A percentile compares a stretch with the other conserved stretches of the same genome.
Evolutionary conservation across 35 echinoderm and acorn worm genomes (phyloP).

Genomic region (Eucidaris tribuloides): DNA sequence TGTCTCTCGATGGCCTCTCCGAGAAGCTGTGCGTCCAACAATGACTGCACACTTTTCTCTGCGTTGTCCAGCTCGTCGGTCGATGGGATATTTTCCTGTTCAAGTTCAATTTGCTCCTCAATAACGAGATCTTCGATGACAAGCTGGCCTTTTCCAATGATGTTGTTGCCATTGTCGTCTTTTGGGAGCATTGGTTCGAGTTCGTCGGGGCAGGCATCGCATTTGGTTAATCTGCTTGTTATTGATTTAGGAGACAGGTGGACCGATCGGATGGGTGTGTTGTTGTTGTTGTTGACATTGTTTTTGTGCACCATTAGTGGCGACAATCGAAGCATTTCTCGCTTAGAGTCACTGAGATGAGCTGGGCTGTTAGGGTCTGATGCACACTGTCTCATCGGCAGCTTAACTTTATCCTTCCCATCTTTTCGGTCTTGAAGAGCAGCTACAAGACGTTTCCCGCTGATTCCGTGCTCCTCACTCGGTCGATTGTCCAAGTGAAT

Average conservation of each 20-base stretch:
- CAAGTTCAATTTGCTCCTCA: background rate
- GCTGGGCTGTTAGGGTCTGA: slow-evolving; percentile 19
- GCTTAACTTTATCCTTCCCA: background rate
- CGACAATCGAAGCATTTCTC: slow-evolving; percentile 5
- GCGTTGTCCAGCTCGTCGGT: background rate
- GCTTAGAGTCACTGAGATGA: background rate
- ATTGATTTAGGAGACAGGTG: slow-evolving; percentile 18
- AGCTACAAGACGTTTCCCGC: background rate
- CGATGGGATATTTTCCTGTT: background rate
- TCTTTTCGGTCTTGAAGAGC: background rate
- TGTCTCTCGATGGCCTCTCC: slow-evolving; percentile 89
- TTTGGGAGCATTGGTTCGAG: slow-evolving; percentile 54
- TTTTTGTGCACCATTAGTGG: slow-evolving; percentile 21
- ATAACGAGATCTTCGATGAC: slow-evolving; percentile 2
- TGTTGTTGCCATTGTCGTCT: slow-evolving; percentile 43
- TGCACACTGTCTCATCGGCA: background rate
- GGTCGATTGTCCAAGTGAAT: background rate
- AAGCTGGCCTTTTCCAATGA: slow-evolving; percentile 23
- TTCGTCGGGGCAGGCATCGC: slow-evolving; percentile 26
- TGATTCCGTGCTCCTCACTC: background rate
- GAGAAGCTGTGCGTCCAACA: slow-evolving; percentile 70
- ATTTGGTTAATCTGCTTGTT: background rate
- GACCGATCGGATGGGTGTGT: background rate
- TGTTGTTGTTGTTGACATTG: slow-evolving; percentile 23
- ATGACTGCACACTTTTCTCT: background rate